Percentiles rank a stretch among this genome's conserved stretches.
Evolutionary conservation across 2,797 vertebrate genomes (phyloP).

Genomic region (Clarias laeviceps): DNA sequence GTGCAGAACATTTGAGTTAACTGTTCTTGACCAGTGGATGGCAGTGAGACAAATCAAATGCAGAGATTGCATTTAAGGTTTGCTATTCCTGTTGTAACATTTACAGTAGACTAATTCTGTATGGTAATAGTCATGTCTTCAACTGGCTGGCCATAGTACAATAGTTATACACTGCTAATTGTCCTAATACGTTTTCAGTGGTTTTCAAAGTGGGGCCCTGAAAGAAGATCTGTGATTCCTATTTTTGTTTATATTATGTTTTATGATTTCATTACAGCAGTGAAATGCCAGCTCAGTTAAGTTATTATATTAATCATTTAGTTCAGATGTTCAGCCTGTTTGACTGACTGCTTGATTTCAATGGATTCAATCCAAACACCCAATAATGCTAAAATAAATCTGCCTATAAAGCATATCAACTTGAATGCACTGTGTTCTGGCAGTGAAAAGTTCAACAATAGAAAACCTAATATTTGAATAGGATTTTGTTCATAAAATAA

Average conservation of each 20-base stretch:
- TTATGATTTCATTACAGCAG: background rate
- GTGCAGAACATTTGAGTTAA: background rate
- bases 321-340: background rate
- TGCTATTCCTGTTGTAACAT: background rate
- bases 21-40: background rate
- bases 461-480: background rate
- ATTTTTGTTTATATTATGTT: background rate
- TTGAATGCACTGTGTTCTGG: background rate
- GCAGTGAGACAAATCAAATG: background rate
- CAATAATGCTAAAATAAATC: background rate
- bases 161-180: background rate
- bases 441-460: background rate
- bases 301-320: background rate
- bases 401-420: background rate
- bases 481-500: background rate
- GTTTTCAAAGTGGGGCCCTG: background rate
- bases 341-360: background rate
- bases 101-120: background rate
- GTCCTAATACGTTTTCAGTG: background rate
- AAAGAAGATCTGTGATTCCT: background rate
- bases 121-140: background rate
- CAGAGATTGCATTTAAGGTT: background rate
- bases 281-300: background rate
- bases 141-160: background rate
- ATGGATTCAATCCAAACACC: background rate